These are phyloP conservation scores for Drosophila planitibia DNA, from an alignment of 2,888 invertebrate genomes.

Conservation along the genomic window DNA sequence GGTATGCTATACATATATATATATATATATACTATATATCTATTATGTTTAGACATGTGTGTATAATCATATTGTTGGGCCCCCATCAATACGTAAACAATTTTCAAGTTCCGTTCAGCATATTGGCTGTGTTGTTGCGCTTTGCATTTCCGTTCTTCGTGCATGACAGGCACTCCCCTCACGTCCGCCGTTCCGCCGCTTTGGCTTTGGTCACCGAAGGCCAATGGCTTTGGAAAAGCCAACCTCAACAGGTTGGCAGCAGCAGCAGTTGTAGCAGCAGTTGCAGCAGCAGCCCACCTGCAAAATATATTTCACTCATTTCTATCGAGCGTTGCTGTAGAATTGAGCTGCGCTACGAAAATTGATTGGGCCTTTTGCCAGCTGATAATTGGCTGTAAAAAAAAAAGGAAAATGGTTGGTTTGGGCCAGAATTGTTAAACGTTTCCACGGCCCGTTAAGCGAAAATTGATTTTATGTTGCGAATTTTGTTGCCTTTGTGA, in stretches of 20 bases:
- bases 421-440: conserved; percentile 26
- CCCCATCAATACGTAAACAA: conserved; percentile 63
- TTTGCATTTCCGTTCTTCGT: conserved; percentile 81
- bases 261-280: neutral
- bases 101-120: conserved; percentile 70
- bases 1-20: neutral
- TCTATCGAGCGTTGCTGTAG: conserved; percentile 4
- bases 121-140: conserved; percentile 46
- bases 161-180: conserved; percentile 63
- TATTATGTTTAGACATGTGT: neutral
- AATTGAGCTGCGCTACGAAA: conserved; percentile 15
- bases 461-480: conserved; percentile 38
- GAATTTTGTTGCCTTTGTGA: conserved; percentile 30
- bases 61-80: conserved; percentile 33
- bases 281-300: conserved; percentile 28
- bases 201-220: conserved; percentile 70
- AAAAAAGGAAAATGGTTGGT: conserved; percentile 39
- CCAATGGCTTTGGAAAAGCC: conserved; percentile 70
- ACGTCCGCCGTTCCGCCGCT: conserved; percentile 40
- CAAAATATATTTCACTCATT: conserved; percentile 38
- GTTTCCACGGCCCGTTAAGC: conserved; percentile 24
- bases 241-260: conserved; percentile 52
- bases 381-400: conserved; percentile 44
- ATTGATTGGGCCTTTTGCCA: conserved; percentile 35
- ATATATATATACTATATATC: neutral